Base-by-base conservation (phyloP, 2,113 vertebrate species). In the Phasianus colchicus region DNA sequence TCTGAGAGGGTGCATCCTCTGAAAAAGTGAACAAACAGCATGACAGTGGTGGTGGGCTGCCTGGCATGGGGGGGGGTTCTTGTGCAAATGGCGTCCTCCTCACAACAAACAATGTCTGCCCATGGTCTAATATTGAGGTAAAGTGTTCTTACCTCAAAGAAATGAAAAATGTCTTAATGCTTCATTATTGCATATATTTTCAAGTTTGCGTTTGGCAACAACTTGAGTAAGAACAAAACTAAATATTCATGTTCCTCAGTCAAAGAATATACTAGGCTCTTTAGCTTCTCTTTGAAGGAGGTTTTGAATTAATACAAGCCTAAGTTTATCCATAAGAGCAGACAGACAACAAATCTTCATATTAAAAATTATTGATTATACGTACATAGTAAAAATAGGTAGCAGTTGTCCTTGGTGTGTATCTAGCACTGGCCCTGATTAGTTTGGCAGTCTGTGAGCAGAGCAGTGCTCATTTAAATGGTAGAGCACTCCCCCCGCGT, bases 1-100 rank as follows among this genome's bases (percentile, higher is more conserved):
- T 42, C 1, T 0, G 25, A 67, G 64, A 20, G 14, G 24, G 65
- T 1, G 0, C 70, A 50, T 32, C 22, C 20, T 61, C 57, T 66
- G 50, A 22, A 22, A 79, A 19, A 0, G 0, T 22, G 22, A 65
- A 42, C 9, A 64, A n/a, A 57, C 63, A 83, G 61, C 48, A 50
- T 27, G 36, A 25, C 36, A 64, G 19, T 25, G 48, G 57, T 34
- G 54, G 14, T 58, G 67, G 43, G 38, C 47, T 69, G 45, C 40
- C 74, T 64, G 32, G 30, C 11, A 30, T 14, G 15, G 25, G 30
- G 63, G 36, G 38, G n/a, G 57, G 19, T 34, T 58, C 57, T 21
- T 34, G 20, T 71, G 48, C 32, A 20, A 36, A 3, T 13, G 30
- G 32, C 42, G 58, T 67, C 58, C 10, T 87, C 5, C 29, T 84